These are phyloP conservation scores for Tribolium madens DNA, from an alignment of 1,140 invertebrate genomes.

Conservation along the genomic window DNA sequence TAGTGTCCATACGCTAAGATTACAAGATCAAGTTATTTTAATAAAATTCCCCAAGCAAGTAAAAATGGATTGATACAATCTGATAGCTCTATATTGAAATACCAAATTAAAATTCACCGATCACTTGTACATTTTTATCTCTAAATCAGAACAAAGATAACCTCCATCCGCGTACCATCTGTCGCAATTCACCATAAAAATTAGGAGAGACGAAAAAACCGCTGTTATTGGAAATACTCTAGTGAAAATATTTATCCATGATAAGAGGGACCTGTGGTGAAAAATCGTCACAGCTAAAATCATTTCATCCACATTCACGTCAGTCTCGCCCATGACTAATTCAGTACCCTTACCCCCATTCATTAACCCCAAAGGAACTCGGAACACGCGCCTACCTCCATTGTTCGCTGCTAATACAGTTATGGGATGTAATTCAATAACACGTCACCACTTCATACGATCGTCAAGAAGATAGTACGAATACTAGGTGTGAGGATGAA, in stretches of 20 bases:
- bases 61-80: neutral
- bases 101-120: conserved; percentile 29
- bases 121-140: conserved; percentile 32
- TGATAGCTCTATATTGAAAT: neutral
- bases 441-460: conserved; percentile 41
- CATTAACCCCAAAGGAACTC: conserved; percentile 38
- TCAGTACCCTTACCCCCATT: conserved; percentile 32
- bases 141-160: conserved; percentile 24
- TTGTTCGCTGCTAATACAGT: conserved; percentile 44
- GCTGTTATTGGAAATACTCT: conserved; percentile 19
- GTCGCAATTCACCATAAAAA: conserved; percentile 22
- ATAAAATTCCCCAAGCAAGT: neutral
- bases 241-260: conserved; percentile 20
- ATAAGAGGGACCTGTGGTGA: conserved; percentile 4
- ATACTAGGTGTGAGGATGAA: neutral
- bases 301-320: conserved; percentile 6
- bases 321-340: conserved; percentile 36
- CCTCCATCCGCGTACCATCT: conserved; percentile 25
- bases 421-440: conserved; percentile 46
- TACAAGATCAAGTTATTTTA: neutral
- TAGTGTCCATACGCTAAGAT: neutral
- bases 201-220: neutral
- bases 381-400: conserved; percentile 26
- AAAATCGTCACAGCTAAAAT: conserved; percentile 7
- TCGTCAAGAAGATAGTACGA: conserved; percentile 13